Percentiles rank a stretch among this genome's conserved stretches.
Conservation (phyloP, 2,113 vertebrate genomes). For the Paraplagusia blochii region DNA sequence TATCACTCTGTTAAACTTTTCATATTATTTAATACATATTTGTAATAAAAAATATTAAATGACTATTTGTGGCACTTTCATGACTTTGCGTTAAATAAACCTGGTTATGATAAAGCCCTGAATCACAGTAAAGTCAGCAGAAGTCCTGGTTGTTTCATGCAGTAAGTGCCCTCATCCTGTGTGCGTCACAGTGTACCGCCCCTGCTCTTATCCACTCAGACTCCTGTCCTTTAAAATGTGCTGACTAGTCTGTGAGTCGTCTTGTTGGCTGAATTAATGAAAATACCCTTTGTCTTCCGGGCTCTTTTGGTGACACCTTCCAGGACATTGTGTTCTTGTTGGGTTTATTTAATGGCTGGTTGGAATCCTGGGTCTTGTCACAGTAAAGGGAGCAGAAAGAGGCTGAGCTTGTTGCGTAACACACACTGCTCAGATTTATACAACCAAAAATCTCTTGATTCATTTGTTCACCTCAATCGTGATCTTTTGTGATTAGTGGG, state of each 20-base stretch:
- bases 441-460: slow-evolving; percentile 3
- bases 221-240: slow-evolving; percentile 41
- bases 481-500: not conserved
- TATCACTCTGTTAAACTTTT: slow-evolving; percentile 65
- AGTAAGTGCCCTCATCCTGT: slow-evolving; percentile 55
- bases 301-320: slow-evolving; percentile 23
- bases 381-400: not conserved
- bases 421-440: not conserved
- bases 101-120: not conserved
- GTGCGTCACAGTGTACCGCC: slow-evolving; percentile 36
- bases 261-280: slow-evolving; percentile 33
- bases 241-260: slow-evolving; percentile 55
- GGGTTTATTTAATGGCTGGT: slow-evolving; percentile 1
- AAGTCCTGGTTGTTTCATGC: slow-evolving; percentile 21
- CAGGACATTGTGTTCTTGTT: slow-evolving; percentile 38
- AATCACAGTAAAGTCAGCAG: slow-evolving; percentile 33
- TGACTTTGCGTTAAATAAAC: slow-evolving; percentile 5
- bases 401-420: slow-evolving; percentile 14
- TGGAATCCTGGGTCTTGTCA: too few species aligned
- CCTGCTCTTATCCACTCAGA: slow-evolving; percentile 28
- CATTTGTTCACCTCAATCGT: not conserved
- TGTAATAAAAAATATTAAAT: slow-evolving; percentile 69
- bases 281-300: slow-evolving; percentile 22
- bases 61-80: slow-evolving; percentile 4
- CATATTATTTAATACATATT: slow-evolving; percentile 81